These are phyloP conservation scores for Falco columbarius DNA, from an alignment of 2,797 vertebrate species.

Conservation along the genomic window DNA sequence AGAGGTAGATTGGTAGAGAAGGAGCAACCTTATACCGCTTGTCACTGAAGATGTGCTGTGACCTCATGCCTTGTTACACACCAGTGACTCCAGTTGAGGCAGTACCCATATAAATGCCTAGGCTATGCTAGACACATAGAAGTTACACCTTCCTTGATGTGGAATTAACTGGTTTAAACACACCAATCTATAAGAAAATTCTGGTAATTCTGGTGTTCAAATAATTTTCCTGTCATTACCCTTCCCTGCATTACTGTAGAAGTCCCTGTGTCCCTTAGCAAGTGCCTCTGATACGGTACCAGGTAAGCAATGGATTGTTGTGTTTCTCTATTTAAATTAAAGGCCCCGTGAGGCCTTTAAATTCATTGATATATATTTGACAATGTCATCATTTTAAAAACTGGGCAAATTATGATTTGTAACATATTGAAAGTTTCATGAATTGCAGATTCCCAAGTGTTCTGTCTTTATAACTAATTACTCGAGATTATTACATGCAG, in stretches of 20 bases:
- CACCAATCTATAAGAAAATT: not conserved
- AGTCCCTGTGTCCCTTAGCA: not conserved
- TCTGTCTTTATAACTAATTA: slow-evolving; percentile 41
- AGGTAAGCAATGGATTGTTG: not conserved
- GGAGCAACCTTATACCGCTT: not conserved
- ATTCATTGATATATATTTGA: not conserved
- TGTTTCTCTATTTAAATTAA: not conserved
- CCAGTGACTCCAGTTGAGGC: not conserved
- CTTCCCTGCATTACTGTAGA: not conserved
- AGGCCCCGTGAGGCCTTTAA: not conserved
- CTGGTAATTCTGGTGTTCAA: not conserved
- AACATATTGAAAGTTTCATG: slow-evolving; percentile 22
- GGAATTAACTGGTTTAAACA: not conserved
- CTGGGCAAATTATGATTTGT: not conserved
- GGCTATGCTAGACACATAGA: accelerated
- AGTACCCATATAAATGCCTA: not conserved
- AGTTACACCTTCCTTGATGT: not conserved
- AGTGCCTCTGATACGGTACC: not conserved
- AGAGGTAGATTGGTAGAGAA: not conserved
- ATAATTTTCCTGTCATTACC: not conserved
- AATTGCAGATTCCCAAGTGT: not conserved
- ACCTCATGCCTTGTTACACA: not conserved
- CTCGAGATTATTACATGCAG: slow-evolving; percentile 25
- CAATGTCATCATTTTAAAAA: not conserved
- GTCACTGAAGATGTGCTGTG: not conserved